phyloP scores from a whole-genome alignment of 2,797 vertebrate species.

The Sarcophilus harrisii region DNA sequence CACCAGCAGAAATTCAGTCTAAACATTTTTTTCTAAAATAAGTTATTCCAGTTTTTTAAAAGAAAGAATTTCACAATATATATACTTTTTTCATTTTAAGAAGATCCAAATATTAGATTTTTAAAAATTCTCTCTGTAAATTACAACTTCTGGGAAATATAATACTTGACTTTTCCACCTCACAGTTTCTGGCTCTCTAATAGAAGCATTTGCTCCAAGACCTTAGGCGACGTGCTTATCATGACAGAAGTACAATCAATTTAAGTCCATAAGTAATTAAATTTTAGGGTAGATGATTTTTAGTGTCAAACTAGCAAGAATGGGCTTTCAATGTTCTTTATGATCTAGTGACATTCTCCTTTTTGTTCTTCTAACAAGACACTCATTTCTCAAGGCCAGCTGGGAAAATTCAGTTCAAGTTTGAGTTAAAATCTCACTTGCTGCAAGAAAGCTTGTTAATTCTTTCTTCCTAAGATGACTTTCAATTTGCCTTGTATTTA shows the following conservation, averaged over 20 bases:
- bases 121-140: not conserved
- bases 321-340: slow-evolving; percentile 11
- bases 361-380: not conserved
- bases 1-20: not conserved
- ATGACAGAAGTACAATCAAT: not conserved
- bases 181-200: not conserved
- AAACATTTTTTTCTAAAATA: not conserved
- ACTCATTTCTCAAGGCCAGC: not conserved
- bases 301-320: not conserved
- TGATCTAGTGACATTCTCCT: not conserved
- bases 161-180: not conserved
- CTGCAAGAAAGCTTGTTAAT: not conserved
- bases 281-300: not conserved
- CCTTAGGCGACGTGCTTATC: not conserved
- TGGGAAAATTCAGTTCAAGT: not conserved
- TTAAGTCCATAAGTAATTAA: not conserved
- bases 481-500: not conserved
- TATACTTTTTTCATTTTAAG: not conserved
- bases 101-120: not conserved
- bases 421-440: not conserved
- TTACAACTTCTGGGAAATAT: not conserved
- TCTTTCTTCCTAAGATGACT: not conserved
- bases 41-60: not conserved
- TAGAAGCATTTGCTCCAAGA: not conserved
- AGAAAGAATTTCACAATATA: not conserved